These are phyloP conservation scores for Malthinus seriepunctatus DNA, from an alignment of 2,888 invertebrate species.

Conservation along the genomic window DNA sequence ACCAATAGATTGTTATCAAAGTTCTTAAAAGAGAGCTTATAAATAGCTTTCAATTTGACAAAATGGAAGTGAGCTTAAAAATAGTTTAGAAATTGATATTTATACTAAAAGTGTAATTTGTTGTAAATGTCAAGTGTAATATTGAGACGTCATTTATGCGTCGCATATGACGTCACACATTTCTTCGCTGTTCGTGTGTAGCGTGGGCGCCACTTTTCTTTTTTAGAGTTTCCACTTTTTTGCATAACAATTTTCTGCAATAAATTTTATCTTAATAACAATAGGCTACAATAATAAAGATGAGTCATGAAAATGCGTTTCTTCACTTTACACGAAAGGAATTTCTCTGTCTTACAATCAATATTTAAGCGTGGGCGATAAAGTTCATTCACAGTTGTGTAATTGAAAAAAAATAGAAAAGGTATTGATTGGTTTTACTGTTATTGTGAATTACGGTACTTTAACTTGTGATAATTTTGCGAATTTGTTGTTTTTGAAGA, in stretches of 20 bases:
- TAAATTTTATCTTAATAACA: no score
- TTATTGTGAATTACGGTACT: background rate
- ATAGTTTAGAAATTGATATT: background rate
- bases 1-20: no score
- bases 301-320: background rate
- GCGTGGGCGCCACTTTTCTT: no score
- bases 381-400: constrained; percentile 20
- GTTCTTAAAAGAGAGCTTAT: background rate
- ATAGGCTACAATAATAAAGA: no score
- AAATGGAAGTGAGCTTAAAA: no score
- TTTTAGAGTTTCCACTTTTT: no score
- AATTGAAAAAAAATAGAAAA: background rate
- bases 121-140: background rate
- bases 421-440: no score
- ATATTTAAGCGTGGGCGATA: constrained; percentile 15
- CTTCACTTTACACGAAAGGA: background rate
- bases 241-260: no score
- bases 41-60: no score
- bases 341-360: constrained; percentile 16
- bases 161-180: background rate
- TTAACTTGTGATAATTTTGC: background rate
- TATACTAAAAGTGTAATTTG: no score
- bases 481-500: background rate
- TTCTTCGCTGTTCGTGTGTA: no score
- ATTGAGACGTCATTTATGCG: background rate